Percentiles rank a stretch among this genome's conserved stretches.
Conservation (phyloP, 2,888 invertebrate species). For the Meiosimyza decipiens region DNA sequence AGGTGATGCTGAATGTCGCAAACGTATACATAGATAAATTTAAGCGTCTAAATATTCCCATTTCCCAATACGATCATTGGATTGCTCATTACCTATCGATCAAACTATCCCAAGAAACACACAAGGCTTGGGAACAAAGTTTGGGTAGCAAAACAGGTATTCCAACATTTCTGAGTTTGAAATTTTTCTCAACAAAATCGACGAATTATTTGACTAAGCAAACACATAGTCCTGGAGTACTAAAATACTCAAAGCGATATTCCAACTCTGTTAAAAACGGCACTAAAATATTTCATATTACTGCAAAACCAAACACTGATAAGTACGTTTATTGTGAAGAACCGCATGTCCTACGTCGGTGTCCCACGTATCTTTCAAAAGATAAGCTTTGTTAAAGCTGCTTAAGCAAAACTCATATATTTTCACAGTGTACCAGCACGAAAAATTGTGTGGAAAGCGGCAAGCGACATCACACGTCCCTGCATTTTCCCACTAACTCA, state of each 20-base stretch:
- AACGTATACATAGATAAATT: constrained; percentile 28
- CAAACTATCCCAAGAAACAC: neutral
- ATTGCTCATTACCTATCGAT: constrained; percentile 16
- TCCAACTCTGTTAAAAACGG: neutral
- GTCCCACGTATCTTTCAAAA: neutral
- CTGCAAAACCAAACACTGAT: neutral
- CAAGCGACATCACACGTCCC: neutral
- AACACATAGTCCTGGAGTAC: neutral
- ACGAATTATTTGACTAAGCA: neutral
- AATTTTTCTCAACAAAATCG: constrained; percentile 9
- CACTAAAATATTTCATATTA: neutral
- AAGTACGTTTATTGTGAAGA: constrained; percentile 4
- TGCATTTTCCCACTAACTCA: neutral
- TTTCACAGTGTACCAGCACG: constrained; percentile 13
- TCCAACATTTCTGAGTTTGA: constrained; percentile 5
- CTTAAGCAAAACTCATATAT: constrained; percentile 23
- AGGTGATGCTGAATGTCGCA: constrained; percentile 14
- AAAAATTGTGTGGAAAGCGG: constrained; percentile 5
- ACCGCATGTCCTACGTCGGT: no score
- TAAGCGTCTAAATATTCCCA: constrained; percentile 15
- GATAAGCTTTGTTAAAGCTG: constrained; percentile 6
- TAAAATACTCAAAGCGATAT: neutral
- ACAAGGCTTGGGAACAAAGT: no score
- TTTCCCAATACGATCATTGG: neutral
- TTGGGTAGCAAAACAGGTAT: constrained; percentile 10